Evolutionary conservation across 2,797 vertebrate species (phyloP), one percentile per base, ranked within the genome.

Genomic region (Synaphobranchus kaupii): DNA sequence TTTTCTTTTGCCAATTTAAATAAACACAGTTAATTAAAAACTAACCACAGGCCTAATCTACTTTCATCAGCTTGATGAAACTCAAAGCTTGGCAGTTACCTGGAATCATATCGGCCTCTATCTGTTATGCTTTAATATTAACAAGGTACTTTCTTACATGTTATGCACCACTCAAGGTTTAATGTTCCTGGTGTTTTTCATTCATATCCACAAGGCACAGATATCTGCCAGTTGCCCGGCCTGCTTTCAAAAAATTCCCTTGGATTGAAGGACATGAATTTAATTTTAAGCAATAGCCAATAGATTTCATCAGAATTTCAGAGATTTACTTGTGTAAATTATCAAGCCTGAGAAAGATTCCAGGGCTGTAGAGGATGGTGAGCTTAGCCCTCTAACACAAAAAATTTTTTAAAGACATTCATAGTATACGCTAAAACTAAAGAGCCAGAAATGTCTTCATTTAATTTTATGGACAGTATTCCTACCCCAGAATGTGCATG

Each of bases 141-240:
- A 54, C 86, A 83, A 83, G 47, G 7, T 50, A n/a, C n/a, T 66
- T n/a, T 68, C 34, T 83, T 86, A 66, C 20, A 83, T 83, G 83
- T 71, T n/a, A 50, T 28, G 80, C 68, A 47, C 83, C 63, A 54
- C 47, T 87, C 63, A 54, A 4, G 39, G 34, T 52, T 83, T 50
- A 66, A 63, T 52, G 86, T 66, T 66, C 58, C n/a, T 66, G 60
- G 48, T 78, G n/a, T 13, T 63, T n/a, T 87, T 31, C 10, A 71
- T 80, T 80, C 80, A 68, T 84, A 56, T 81, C 83, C 86, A 44
- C 10, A 13, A 50, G 68, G 86, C 81, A 71, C 50, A 39, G 83
- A 68, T 25, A 44, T 56, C 28, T 52, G 22, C 48, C 48, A 83
- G 81, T 56, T 73, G 39, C 28, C 44, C 81, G 56, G 17, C 48